These are phyloP conservation scores for Trachelus troglodyta DNA, from an alignment of 2,888 invertebrate genomes.

Conservation along the genomic window DNA sequence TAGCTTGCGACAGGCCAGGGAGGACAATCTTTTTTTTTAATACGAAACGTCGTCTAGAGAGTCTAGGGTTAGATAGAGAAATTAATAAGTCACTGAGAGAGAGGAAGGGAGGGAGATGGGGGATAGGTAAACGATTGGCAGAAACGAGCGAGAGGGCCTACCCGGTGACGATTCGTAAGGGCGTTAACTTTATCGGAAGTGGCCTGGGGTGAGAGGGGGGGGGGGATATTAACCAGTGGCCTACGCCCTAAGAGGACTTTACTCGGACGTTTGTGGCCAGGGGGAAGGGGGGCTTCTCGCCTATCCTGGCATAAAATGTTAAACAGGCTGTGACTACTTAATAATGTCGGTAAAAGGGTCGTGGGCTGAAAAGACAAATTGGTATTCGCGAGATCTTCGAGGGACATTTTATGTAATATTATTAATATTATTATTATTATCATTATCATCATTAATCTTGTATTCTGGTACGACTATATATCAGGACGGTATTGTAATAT, in stretches of 20 bases:
- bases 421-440: not conserved
- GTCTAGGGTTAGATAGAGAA: not conserved
- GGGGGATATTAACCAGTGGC: not conserved
- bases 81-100: not conserved
- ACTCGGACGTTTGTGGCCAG: not conserved
- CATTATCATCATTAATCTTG: not conserved
- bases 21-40: not conserved
- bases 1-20: not conserved
- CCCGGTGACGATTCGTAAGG: slow-evolving; percentile 30
- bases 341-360: not conserved
- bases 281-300: not conserved
- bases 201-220: not conserved
- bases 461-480: not conserved
- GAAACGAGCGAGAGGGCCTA: slow-evolving; percentile 49
- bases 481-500: not conserved
- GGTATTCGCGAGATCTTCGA: not conserved
- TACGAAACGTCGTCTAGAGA: not conserved
- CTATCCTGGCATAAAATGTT: not conserved
- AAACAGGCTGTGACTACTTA: not conserved
- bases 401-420: not conserved
- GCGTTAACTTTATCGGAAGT: not conserved
- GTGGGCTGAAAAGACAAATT: not conserved
- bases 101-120: slow-evolving; percentile 5
- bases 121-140: slow-evolving; percentile 11
- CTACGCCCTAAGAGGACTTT: not conserved